Base-by-base conservation (phyloP, 2,797 vertebrate genomes). In the Bryconaethiops microstoma region DNA sequence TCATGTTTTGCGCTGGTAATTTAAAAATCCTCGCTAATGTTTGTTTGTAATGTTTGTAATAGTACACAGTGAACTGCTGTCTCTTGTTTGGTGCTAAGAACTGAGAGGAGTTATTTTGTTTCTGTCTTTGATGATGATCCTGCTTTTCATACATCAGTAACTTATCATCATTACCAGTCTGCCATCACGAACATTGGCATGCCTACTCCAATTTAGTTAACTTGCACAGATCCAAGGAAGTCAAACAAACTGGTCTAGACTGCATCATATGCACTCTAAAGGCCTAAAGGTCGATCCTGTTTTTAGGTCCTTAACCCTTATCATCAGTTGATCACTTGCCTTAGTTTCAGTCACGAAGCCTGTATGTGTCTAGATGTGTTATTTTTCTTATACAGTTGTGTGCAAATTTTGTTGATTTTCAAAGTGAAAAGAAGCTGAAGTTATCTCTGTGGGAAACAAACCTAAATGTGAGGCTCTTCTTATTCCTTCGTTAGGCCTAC, bases 111-210 rank as follows among this genome's bases (percentile, higher is more conserved):
- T 23, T 40, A 9, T 76, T 29, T 48, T 54, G 16, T 50, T 39
- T 67, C 63, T 29, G 9, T 8, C 50, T 13, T 42, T 3, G 23
- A 55, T 65, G n/a, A 40, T 68, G 23, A 71, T 62, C 50, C 69
- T 80, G 65, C 57, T 65, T 75, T 72, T 45, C 42, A 73, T 74
- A 72, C 19, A 13, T 62, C 16, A 29, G 42, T 29, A 45, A 12
- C 13, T 10, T 45, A n/a, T 68, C 40, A 21, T 63, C 60, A 60
- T 45, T 45, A 42, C 52, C 74, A 23, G 17, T 60, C 29, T 59
- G 55, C 69, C 55, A 25, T 62, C 64, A 42, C 63, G 55, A 65
- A 60, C 48, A 65, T 55, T 12, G 39, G 4, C 40, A 45, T 29
- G 29, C 29, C 29, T 29, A 29, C 29, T 29, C 29, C 29, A 29